Evolutionary conservation across 1,140 invertebrate genomes (phyloP).

Genomic region (Lasaia peninsularis): DNA sequence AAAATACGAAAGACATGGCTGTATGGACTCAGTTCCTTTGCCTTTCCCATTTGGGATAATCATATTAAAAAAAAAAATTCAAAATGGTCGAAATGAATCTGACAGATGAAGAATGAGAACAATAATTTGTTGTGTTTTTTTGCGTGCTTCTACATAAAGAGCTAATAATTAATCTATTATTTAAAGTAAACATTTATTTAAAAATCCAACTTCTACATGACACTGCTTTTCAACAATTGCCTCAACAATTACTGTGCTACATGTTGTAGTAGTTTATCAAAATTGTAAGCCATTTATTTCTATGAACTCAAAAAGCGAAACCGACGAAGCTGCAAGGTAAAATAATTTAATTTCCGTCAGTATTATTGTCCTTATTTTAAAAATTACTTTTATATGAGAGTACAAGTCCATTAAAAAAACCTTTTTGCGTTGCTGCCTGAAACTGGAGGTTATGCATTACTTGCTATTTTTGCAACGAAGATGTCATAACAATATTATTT

Average conservation of each 20-base stretch:
- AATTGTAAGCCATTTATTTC: constrained; percentile 57
- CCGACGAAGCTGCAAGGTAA: constrained; percentile 78
- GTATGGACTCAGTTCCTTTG: too few species aligned
- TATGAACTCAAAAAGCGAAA: constrained; percentile 76
- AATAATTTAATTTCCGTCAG: constrained; percentile 33
- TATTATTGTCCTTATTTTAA: neutral
- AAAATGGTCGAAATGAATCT: constrained; percentile 42
- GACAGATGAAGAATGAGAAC: constrained; percentile 44
- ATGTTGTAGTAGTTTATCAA: constrained; percentile 43
- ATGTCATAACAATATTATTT: neutral
- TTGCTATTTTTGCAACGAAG: constrained; percentile 58
- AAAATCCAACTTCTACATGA: constrained; percentile 14
- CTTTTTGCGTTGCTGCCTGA: neutral
- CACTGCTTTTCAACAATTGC: constrained; percentile 26
- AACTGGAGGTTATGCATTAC: constrained; percentile 58
- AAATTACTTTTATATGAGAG: neutral
- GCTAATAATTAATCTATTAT: constrained; percentile 32
- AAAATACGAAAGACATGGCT: too few species aligned
- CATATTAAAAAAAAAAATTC: constrained; percentile 19
- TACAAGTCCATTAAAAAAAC: neutral
- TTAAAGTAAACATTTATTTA: constrained; percentile 43
- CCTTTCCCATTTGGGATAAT: too few species aligned
- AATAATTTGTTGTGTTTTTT: constrained; percentile 50
- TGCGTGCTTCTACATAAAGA: constrained; percentile 30
- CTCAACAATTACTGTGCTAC: constrained; percentile 43